Evolutionary conservation across 2,113 vertebrate genomes (phyloP).

Genomic region (Chaenocephalus aceratus): DNA sequence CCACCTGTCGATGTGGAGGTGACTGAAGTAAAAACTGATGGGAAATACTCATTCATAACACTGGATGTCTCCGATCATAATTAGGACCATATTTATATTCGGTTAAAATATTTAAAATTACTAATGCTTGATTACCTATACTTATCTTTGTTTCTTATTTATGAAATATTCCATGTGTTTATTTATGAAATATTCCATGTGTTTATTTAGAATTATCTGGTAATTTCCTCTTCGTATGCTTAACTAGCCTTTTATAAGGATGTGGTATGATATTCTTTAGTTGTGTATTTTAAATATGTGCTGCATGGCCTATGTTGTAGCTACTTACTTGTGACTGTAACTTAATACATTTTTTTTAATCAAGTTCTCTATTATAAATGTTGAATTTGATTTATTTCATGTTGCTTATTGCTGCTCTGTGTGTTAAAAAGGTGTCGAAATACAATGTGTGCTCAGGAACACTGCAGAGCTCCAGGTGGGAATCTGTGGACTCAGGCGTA

Average conservation of each 20-base stretch:
- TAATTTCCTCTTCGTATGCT: conserved; percentile 2
- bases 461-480: conserved; percentile 40
- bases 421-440: neutral
- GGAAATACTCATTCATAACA: neutral
- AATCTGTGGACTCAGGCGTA: conserved; percentile 3
- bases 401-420: neutral
- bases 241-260: neutral
- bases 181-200: neutral
- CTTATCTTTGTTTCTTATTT: neutral
- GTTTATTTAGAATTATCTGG: neutral
- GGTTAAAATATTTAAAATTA: neutral
- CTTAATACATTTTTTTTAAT: too few species aligned
- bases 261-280: neutral
- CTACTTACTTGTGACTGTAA: neutral
- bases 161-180: neutral
- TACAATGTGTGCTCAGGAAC: neutral
- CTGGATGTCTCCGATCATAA: conserved; percentile 33
- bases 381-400: neutral
- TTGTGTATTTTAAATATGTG: neutral
- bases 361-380: neutral
- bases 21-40: neutral
- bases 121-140: neutral
- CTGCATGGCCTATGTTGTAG: neutral
- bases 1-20: conserved; percentile 42
- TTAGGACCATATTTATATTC: neutral